Percentiles rank a stretch among this genome's conserved stretches.
These are phyloP conservation scores for Macrosoma leucophasiata DNA, from an alignment of 2,888 invertebrate species.

Conservation along the genomic window DNA sequence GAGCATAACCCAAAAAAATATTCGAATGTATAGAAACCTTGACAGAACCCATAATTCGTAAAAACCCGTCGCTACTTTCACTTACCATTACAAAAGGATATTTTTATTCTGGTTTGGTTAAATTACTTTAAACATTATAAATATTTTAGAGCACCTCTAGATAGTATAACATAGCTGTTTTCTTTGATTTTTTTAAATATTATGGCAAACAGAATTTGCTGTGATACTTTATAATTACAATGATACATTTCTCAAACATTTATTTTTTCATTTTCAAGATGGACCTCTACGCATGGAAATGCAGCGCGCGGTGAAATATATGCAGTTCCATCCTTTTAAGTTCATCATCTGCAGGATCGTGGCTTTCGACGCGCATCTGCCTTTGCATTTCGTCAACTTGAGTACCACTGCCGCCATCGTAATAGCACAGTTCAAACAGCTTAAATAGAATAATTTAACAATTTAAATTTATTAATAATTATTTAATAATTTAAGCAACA, in stretches of 20 bases:
- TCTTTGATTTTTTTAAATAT: not conserved
- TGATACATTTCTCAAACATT: too few species aligned
- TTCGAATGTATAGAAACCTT: not conserved
- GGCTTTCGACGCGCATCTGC: conserved; percentile 21
- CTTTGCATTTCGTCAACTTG: conserved; percentile 21
- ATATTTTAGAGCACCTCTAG: not conserved
- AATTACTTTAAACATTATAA: not conserved
- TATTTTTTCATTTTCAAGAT: not conserved
- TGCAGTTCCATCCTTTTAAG: conserved; percentile 22
- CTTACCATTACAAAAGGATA: not conserved
- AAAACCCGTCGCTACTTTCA: not conserved
- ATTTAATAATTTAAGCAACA: too few species aligned
- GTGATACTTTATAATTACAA: too few species aligned
- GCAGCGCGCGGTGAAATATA: conserved; percentile 18
- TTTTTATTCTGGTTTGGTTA: not conserved
- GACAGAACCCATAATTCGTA: not conserved
- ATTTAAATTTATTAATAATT: not conserved
- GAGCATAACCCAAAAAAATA: not conserved
- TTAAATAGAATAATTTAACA: not conserved
- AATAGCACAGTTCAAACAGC: conserved; percentile 21
- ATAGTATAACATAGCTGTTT: not conserved
- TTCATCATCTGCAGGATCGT: conserved; percentile 20
- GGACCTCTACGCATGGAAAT: conserved; percentile 8
- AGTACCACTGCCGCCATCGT: conserved; percentile 26
- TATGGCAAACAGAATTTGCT: not conserved